These are phyloP conservation scores for Deladenus siricidicola DNA, from an alignment of 2,888 invertebrate species.

Conservation along the genomic window DNA sequence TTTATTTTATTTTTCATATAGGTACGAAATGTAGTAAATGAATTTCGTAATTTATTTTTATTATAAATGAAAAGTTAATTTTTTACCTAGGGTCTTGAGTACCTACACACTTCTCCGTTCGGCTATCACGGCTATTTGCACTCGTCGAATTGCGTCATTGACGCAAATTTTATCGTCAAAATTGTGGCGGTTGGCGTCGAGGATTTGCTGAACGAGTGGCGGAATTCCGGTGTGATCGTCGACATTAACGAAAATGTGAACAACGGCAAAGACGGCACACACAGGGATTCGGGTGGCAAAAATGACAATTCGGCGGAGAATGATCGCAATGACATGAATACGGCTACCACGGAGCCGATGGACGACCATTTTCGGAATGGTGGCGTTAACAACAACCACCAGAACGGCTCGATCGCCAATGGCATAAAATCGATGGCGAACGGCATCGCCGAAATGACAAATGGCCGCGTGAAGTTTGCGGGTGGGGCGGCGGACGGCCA, in stretches of 20 bases:
- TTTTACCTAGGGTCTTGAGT: slow-evolving; percentile 20
- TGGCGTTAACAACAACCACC: neutral
- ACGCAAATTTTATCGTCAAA: slow-evolving; percentile 24
- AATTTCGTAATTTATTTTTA: neutral
- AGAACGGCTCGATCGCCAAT: neutral
- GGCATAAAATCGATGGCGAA: neutral
- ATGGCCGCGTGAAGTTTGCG: neutral
- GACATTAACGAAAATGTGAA: slow-evolving; percentile 9
- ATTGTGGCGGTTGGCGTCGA: slow-evolving; percentile 19
- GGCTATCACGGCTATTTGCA: slow-evolving; percentile 24
- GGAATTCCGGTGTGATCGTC: slow-evolving; percentile 5
- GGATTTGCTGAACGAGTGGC: slow-evolving; percentile 21
- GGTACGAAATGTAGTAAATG: too few relatives aligned
- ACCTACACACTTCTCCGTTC: slow-evolving; percentile 19
- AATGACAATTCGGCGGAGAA: neutral
- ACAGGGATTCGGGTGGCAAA: neutral
- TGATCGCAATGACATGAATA: neutral
- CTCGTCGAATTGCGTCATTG: slow-evolving; percentile 22
- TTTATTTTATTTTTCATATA: too few relatives aligned
- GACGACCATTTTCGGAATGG: too few relatives aligned
- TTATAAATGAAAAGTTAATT: slow-evolving; percentile 1
- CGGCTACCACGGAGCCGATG: neutral
- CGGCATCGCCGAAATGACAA: neutral
- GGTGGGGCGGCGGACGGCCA: too few relatives aligned
- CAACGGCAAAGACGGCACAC: neutral